Conservation (phyloP, 2,888 invertebrate species). For the Protophormia terraenovae region DNA sequence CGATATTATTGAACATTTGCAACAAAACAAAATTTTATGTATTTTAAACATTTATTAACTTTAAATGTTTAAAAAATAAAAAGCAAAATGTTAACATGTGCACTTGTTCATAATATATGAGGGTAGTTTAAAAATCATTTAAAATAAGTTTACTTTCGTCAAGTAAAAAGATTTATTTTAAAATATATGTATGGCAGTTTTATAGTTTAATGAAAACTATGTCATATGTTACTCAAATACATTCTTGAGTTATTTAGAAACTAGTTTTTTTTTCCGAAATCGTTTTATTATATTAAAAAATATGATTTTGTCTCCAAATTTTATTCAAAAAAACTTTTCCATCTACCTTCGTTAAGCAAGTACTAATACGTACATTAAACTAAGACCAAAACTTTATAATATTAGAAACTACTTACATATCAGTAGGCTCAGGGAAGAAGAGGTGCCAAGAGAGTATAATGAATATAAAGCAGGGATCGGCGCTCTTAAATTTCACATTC, state of each 20-base stretch:
- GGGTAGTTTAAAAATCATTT: not conserved
- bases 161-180: too few relatives aligned
- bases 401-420: not conserved
- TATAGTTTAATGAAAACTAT: too few relatives aligned
- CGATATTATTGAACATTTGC: not conserved
- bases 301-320: too few relatives aligned
- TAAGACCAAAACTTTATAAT: not conserved
- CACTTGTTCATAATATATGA: not conserved
- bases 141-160: too few relatives aligned
- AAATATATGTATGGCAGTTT: too few relatives aligned
- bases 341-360: not conserved
- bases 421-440: not conserved
- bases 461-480: too few relatives aligned
- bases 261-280: too few relatives aligned
- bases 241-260: too few relatives aligned
- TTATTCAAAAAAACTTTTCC: not conserved
- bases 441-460: not conserved
- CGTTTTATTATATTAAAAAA: too few relatives aligned
- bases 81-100: not conserved
- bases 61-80: not conserved
- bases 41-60: constrained; percentile 24
- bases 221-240: too few relatives aligned
- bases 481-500: too few relatives aligned
- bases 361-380: not conserved
- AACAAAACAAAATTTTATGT: not conserved